Evolutionary conservation across 2,113 vertebrate species (phyloP).

Genomic region (Noctilio leporinus): DNA sequence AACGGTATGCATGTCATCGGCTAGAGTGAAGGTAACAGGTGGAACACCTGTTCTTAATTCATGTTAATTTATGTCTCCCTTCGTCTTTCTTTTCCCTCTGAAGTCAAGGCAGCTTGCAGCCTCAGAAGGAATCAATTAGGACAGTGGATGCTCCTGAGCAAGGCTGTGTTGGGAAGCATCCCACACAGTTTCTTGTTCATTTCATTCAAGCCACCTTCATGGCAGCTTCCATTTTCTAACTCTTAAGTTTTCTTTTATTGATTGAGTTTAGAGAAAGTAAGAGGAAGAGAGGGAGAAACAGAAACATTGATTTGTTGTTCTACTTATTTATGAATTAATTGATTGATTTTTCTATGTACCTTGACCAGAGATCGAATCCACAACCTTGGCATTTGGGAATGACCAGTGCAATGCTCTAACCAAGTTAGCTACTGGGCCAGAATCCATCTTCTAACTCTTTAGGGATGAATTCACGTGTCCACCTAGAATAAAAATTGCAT

Average conservation of each 20-base stretch:
- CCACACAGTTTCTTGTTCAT: neutral
- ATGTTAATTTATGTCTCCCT: neutral
- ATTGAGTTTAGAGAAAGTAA: too few species aligned
- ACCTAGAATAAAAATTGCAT: constrained; percentile 34
- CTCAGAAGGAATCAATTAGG: neutral
- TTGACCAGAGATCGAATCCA: too few species aligned
- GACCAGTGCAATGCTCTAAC: too few species aligned
- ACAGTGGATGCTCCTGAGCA: neutral
- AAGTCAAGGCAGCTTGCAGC: neutral
- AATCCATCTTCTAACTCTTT: constrained; percentile 28
- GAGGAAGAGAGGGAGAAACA: too few species aligned
- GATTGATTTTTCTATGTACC: too few species aligned
- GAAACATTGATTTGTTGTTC: too few species aligned
- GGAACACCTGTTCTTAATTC: neutral
- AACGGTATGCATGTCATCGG: neutral
- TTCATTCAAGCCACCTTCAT: constrained; percentile 8
- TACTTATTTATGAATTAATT: too few species aligned
- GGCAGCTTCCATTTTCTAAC: constrained; percentile 6
- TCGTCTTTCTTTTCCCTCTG: neutral
- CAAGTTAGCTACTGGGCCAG: too few species aligned
- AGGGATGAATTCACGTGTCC: constrained; percentile 24
- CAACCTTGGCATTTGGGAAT: too few species aligned
- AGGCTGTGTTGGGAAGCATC: neutral
- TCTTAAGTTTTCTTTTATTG: neutral
- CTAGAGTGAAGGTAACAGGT: neutral